phyloP scores from a whole-genome alignment of 1,140 invertebrate species.

The Contarinia nasturtii region DNA sequence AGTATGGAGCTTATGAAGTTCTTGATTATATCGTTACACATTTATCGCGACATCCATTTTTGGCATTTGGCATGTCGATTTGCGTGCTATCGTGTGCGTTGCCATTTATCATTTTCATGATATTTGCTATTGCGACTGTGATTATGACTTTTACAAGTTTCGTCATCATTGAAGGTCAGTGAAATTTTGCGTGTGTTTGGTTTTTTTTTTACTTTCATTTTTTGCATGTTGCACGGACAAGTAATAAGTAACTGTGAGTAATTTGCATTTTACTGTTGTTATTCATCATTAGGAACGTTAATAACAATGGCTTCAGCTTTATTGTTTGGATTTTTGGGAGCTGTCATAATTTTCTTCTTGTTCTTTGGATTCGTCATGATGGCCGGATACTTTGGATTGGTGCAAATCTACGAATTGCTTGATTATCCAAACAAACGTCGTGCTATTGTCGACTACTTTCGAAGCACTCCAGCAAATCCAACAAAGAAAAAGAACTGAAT shows the following conservation, averaged over 20 bases:
- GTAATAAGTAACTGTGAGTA: background rate
- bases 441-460: background rate
- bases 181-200: background rate
- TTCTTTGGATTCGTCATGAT: conserved; percentile 11
- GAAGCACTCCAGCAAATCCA: background rate
- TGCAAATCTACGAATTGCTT: conserved; percentile 10
- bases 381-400: conserved; percentile 15
- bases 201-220: background rate
- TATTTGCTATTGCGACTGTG: conserved; percentile 15
- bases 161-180: conserved; percentile 17
- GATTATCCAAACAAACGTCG: background rate
- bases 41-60: conserved; percentile 14
- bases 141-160: conserved; percentile 19
- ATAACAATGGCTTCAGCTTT: conserved; percentile 15
- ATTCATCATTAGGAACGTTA: conserved; percentile 12
- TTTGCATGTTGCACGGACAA: background rate
- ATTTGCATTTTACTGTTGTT: background rate
- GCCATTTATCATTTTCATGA: conserved; percentile 16
- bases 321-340: conserved; percentile 14
- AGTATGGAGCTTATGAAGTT: conserved; percentile 9
- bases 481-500: no score
- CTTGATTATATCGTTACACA: conserved; percentile 10
- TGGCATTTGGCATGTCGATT: conserved; percentile 13
- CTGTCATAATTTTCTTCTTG: conserved; percentile 10
- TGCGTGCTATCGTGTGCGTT: conserved; percentile 11